Conservation (phyloP, 1,140 invertebrate genomes). For the Drusus annulatus region DNA sequence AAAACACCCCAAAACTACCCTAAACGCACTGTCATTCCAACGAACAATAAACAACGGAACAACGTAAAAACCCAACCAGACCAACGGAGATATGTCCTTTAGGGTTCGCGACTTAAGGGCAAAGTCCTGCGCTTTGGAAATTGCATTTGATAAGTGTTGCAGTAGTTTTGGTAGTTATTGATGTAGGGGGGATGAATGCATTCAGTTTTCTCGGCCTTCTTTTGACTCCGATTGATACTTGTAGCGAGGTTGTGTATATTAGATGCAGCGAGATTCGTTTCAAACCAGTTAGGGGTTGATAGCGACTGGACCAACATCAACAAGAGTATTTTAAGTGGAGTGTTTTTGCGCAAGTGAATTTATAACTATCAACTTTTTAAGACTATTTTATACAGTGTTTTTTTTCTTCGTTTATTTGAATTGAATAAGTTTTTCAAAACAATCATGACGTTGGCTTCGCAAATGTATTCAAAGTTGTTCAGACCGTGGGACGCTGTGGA, state of each 20-base stretch:
- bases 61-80: not conserved
- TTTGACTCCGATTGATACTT: conserved; percentile 51
- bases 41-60: not conserved
- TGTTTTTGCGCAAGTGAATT: not conserved
- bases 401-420: no score
- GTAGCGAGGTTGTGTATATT: conserved; percentile 51
- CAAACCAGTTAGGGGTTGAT: conserved; percentile 47
- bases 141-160: conserved; percentile 7
- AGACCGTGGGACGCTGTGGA: conserved; percentile 69
- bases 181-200: conserved; percentile 47
- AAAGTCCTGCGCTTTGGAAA: conserved; percentile 10
- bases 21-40: conserved; percentile 53
- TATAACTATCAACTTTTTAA: not conserved
- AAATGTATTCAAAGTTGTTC: conserved; percentile 63
- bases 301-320: conserved; percentile 34
- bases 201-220: conserved; percentile 51
- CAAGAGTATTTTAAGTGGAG: no score
- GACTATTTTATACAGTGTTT: no score
- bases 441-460: conserved; percentile 48
- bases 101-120: not conserved
- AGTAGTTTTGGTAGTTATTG: conserved; percentile 15
- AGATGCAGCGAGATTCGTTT: conserved; percentile 48
- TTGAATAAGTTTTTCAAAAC: not conserved
- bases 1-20: conserved; percentile 54
- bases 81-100: not conserved